Evolutionary conservation across 2,888 invertebrate species (phyloP), one percentile per base, ranked within the genome.

Genomic region (Pristionchus mayeri): DNA sequence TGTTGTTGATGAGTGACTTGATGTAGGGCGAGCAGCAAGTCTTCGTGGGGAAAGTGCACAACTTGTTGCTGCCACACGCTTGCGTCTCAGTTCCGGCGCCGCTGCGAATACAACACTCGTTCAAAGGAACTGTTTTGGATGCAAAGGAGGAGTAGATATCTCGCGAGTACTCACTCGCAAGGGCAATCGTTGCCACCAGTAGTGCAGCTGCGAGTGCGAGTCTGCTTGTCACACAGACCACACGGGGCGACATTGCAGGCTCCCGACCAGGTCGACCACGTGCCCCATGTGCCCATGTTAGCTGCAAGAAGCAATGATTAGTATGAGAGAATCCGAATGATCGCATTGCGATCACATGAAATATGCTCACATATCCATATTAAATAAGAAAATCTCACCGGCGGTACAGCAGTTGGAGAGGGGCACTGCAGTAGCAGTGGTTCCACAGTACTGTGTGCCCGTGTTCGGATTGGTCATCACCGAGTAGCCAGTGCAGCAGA

Each of bases 1-100:
- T 57, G n/a, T 24, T 40, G 40, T n/a, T n/a, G n/a, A 40, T 27
- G 60, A 81, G 34, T 16, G 57, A 27, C 27, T 81, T 81, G 57
- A 81, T 34, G 40, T 81, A 81, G 11, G 81, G 81, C 7, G 57
- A n/a, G 24, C 81, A 81, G 60, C 81, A 81, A 4, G 81, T 81
- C 81, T 37, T 37, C 27, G 27, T 18, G 3, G 81, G 81, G 60
- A 81, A 81, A 7, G 40, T 40, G 60, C 81, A 81, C n/a, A 81
- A 27, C 21, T 48, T 30, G 60, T 81, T 60, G 40, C 40, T 60
- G 24, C 81, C 81, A 24, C 81, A 81, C 18, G 40, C 57, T 40
- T 81, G 21, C 9, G 37, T 24, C 57, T 81, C 18, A 18, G 81
- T 37, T 1, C 21, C 81, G n/a, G 57, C 44, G 37, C 79, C 79